Evolutionary conservation across 23 tunicate species (phyloP), one percentile per base, ranked within the genome.

Genomic region (Ciona savignyi): DNA sequence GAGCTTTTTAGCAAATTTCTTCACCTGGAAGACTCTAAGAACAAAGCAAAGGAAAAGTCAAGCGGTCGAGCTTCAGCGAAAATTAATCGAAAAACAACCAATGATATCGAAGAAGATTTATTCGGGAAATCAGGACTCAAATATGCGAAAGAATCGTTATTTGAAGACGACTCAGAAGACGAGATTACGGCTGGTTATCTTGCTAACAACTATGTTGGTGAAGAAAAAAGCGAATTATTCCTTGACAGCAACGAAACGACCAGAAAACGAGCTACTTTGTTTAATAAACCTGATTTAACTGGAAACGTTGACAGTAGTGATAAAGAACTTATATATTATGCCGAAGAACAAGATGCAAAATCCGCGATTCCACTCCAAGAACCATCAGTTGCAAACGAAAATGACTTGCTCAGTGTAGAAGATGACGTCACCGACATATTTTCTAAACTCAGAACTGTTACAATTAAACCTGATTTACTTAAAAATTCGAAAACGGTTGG

Each of bases 1-100:
- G 78, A 83, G 30, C 29, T 75, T 9, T 25, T 87, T 29, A 30
- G 25, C 9, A 65, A 80, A 34, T 87, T 87, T 72, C 79, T 87
- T 48, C 78, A 81, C 28, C 26, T 63, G 6, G 22, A 25, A 9
- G 28, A 9, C 22, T 20, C 22, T 63, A 42, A 42, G 15, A 42
- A 42, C 56, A 42, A 42, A 9, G 56, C 15, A 6, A 42, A 42
- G 15, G 15, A 9, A 42, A 42, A 42, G 56, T 9, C 56, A 15
- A 9, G 11, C 9, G 15, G 15, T 9, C 56, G 15, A 42, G 15
- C 15, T 6, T n/a, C n/a, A n/a, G n/a, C n/a, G n/a, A n/a, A n/a
- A n/a, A n/a, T n/a, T n/a, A n/a, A n/a, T n/a, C n/a, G n/a, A n/a
- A n/a, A n/a, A n/a, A n/a, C n/a, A n/a, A n/a, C n/a, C n/a, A n/a